These are phyloP conservation scores for Sakesphorus luctuosus DNA, from an alignment of 2,113 vertebrate species.

Conservation along the genomic window DNA sequence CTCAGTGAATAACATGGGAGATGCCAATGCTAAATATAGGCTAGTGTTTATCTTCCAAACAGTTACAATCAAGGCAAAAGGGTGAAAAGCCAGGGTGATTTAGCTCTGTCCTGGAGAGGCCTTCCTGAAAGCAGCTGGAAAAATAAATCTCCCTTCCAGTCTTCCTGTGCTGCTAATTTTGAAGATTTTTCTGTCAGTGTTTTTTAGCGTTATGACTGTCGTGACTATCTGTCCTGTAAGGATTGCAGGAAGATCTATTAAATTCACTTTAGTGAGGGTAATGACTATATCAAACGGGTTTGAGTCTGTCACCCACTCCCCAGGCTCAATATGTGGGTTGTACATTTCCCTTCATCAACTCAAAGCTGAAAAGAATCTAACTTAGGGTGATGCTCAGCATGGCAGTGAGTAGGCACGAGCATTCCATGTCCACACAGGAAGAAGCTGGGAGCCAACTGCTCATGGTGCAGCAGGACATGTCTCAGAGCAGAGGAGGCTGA, in stretches of 20 bases:
- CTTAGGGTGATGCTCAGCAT: neutral
- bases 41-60: neutral
- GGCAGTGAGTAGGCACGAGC: neutral
- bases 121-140: neutral
- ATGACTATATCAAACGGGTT: neutral
- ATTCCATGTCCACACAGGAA: neutral
- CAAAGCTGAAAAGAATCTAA: neutral
- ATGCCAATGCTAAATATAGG: constrained; percentile 12
- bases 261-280: neutral
- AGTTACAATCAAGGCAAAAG: neutral
- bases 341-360: neutral
- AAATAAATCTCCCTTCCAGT: neutral
- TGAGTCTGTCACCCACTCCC: neutral
- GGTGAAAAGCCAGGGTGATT: neutral
- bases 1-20: neutral
- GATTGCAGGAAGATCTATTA: neutral
- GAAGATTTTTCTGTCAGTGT: neutral
- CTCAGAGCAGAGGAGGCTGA: neutral
- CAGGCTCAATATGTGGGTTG: neutral
- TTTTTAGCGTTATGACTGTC: neutral
- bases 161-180: neutral
- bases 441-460: neutral
- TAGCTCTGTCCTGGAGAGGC: neutral
- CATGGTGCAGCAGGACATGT: rapidly evolving
- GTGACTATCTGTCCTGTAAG: neutral